Percentiles rank a stretch among this genome's conserved stretches.
Evolutionary conservation across 35 echinoderm and acorn worm genomes (phyloP).

Genomic region (Heliocidaris tuberculata): DNA sequence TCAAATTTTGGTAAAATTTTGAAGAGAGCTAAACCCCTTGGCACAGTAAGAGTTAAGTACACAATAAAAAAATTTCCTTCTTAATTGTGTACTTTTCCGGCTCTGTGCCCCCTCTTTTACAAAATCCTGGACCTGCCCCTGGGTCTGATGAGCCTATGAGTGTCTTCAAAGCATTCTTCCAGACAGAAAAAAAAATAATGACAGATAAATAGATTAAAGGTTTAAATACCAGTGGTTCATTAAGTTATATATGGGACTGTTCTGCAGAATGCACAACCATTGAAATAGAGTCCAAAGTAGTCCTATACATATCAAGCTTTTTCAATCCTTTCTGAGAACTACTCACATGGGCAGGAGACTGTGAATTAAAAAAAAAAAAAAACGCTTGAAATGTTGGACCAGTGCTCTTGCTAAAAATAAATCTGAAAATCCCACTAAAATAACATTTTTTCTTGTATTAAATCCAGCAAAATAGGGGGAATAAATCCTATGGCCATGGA

Average conservation of each 20-base stretch:
- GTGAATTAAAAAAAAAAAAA: background rate
- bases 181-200: background rate
- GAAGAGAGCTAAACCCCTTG: too few relatives aligned
- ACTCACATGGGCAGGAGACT: background rate
- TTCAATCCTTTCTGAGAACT: background rate
- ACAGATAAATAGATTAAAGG: background rate
- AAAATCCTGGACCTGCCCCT: background rate
- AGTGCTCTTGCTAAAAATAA: background rate
- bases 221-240: background rate
- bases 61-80: too few relatives aligned
- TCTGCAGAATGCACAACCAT: background rate
- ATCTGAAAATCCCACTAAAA: background rate
- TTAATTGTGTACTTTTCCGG: too few relatives aligned
- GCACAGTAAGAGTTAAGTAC: too few relatives aligned
- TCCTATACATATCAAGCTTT: background rate
- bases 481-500: too few relatives aligned
- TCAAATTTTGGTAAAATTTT: too few relatives aligned
- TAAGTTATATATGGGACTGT: background rate
- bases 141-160: background rate
- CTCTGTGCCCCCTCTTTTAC: background rate
- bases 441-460: too few relatives aligned
- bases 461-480: too few relatives aligned
- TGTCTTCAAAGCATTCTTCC: background rate
- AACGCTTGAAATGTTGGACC: background rate
- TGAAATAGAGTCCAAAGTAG: background rate